These are phyloP conservation scores for Orchestes rusci DNA, from an alignment of 2,888 invertebrate genomes.

Conservation along the genomic window DNA sequence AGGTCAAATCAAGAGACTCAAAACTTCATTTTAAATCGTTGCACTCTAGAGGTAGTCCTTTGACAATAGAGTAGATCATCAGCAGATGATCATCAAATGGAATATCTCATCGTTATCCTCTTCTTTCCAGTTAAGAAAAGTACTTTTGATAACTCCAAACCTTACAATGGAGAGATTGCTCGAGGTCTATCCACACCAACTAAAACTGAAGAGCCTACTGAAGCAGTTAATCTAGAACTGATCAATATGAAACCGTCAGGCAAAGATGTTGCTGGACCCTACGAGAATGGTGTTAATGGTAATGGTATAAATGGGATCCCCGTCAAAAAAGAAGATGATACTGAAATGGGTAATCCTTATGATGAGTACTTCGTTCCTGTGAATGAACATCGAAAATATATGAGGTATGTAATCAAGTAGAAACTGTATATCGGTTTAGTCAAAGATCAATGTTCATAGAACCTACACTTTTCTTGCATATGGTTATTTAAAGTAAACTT, in stretches of 20 bases:
- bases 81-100: too few species aligned
- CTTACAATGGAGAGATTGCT: slow-evolving; percentile 38
- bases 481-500: too few species aligned
- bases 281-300: slow-evolving; percentile 37
- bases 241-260: slow-evolving; percentile 64
- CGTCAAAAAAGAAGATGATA: slow-evolving; percentile 58
- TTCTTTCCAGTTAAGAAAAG: too few species aligned
- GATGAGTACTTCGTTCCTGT: slow-evolving; percentile 82
- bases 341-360: slow-evolving; percentile 63
- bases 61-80: too few species aligned
- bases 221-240: slow-evolving; percentile 74
- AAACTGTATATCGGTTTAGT: not conserved
- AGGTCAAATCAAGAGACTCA: not conserved
- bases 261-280: slow-evolving; percentile 48
- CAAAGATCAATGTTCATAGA: too few species aligned
- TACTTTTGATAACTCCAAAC: slow-evolving; percentile 38
- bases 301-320: slow-evolving; percentile 45
- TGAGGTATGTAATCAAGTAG: slow-evolving; percentile 53
- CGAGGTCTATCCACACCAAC: slow-evolving; percentile 14
- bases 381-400: slow-evolving; percentile 77
- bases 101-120: too few species aligned
- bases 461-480: too few species aligned
- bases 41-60: too few species aligned
- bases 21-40: not conserved
- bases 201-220: slow-evolving; percentile 39